Evolutionary conservation across 2,113 vertebrate species (phyloP), one percentile per base, ranked within the genome.

Genomic region (Paracanthobrama guichenoti): DNA sequence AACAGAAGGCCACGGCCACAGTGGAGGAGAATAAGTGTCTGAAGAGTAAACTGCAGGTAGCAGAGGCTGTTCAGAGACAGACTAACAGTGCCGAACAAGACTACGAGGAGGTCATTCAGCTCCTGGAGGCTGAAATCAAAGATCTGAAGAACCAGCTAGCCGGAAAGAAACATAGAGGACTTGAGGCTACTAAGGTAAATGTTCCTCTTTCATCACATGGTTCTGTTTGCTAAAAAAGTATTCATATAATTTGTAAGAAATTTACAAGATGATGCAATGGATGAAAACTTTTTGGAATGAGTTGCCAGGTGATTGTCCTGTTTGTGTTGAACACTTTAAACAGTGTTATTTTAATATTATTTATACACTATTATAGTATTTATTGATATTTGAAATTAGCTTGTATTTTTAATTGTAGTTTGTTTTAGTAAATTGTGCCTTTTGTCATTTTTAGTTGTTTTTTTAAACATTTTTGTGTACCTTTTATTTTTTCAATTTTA

Each of bases 51-150:
- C 93, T 98, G 85, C 94, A 97, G 87, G 91, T 89, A 14, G 94
- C 93, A 0, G 94, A 95, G 84, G 90, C 84, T 0, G 94, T 90
- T 18, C 94, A 93, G 92, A 91, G 89, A 59, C 94, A 93, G 81
- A 88, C 92, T 1, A 94, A 93, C 91, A 94, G 95, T 0, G 96
- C 95, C 0, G 96, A 97, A 89, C 96, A 97, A 91, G 97, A 98
- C 92, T 97, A 98, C 0, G 96, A 98, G 90, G 96, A 97, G 87
- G 97, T 97, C 55, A 96, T 98, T 86, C 95, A 94, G 86, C 91
- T 98, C 67, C 94, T 98, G 87, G 96, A 98, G 88, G 94, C 96
- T 0, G 97, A 98, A 89, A 97, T 98, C 90, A 92, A 85, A 72
- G 97, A 98, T 90, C 93, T 97, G 84, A 98, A 97, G 90, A 95